Conservation (phyloP, 2,888 invertebrate genomes). For the Drosophila buzzatii region DNA sequence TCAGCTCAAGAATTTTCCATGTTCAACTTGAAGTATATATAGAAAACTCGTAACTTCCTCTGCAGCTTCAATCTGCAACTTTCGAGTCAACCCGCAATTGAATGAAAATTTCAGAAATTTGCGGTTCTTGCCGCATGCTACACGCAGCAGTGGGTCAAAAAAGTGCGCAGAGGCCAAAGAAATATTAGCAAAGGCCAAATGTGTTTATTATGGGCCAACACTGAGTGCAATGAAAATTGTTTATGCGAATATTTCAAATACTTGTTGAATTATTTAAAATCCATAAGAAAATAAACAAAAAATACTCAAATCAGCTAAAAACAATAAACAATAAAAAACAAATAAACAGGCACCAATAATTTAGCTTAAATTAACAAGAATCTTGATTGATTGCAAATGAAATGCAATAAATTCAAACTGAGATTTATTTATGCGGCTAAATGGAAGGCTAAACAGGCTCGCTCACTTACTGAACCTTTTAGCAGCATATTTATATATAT, state of each 20-base stretch:
- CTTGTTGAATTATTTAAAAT: conserved; percentile 27
- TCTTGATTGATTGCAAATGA: background rate
- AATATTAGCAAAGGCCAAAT: conserved; percentile 56
- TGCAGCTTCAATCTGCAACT: conserved; percentile 6
- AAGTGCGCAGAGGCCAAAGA: conserved; percentile 24
- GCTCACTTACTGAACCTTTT: background rate
- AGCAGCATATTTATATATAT: background rate
- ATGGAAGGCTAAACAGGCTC: background rate
- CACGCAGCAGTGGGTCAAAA: conserved; percentile 59
- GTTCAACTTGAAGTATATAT: no score
- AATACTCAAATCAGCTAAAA: background rate
- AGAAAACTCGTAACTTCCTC: background rate
- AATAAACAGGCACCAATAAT: conserved; percentile 1
- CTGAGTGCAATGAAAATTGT: conserved; percentile 50
- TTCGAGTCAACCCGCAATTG: conserved; percentile 4
- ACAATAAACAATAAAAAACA: no score
- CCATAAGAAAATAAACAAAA: conserved; percentile 22
- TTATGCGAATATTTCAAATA: conserved; percentile 52
- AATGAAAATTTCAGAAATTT: conserved; percentile 17
- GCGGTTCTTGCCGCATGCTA: conserved; percentile 61
- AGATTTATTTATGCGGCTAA: background rate
- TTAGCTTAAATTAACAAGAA: background rate
- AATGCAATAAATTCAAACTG: conserved; percentile 1
- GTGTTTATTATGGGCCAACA: conserved; percentile 68
- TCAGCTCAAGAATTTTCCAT: background rate